Base-by-base conservation (phyloP, 2,797 vertebrate species). In the Phyllotis vaccarum region DNA sequence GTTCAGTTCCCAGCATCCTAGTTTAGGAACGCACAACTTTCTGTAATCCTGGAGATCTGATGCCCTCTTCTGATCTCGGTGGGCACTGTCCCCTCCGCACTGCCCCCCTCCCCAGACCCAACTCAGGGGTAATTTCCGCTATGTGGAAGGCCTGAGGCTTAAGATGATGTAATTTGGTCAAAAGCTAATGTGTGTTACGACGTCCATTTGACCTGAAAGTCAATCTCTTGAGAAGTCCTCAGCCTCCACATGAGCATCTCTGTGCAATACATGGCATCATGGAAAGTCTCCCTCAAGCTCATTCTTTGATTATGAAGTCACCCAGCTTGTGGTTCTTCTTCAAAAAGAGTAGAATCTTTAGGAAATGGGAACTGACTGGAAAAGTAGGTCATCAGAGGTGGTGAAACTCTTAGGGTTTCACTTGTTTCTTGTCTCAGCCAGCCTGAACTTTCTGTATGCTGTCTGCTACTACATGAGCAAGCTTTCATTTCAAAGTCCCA, bases 41-140 rank as follows among this genome's bases (percentile, higher is more conserved):
- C 31, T 37, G 19, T 37, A n/a, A 70, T 68, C 22, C 7, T 31
- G 11, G 46, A 16, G 29, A 31, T 62, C 40, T 46, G 60, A 22
- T 31, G 27, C 2, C 27, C 22, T n/a, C 31, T 46, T 66, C 16
- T 83, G 29, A 31, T 31, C 40, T 31, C 58, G 31, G 27, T 46
- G 40, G 4, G 16, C 5, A 46, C 27, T 31, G 6, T 1, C 31
- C 27, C 11, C 24, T 46, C 12, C 24, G 29, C 1, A 3, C 16
- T 49, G 46, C 29, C 1, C 13, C 29, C 7, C 17, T 54, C 49
- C 34, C 1, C 34, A 11, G n/a, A n/a, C n/a, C n/a, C 14, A 49
- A 49, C 8, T 3, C 8, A 9, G 46, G 10, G n/a, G 74, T 60
- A 43, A 54, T 43, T 9, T 11, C 43, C 19, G 29, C 1, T n/a